Evolutionary conservation across 2,888 invertebrate species (phyloP).

Genomic region (Oxytorus armatus): DNA sequence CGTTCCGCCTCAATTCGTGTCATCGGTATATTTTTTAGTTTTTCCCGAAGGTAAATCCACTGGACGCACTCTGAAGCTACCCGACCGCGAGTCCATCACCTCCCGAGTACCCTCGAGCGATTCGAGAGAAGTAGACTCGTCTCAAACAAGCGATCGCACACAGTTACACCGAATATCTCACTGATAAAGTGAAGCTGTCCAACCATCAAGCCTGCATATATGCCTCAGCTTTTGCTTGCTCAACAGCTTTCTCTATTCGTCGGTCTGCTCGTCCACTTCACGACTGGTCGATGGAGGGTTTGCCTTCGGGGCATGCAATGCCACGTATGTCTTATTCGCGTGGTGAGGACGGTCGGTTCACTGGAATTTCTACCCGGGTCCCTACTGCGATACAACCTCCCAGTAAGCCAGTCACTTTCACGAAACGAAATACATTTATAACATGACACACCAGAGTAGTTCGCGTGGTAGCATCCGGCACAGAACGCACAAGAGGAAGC

Average conservation of each 20-base stretch:
- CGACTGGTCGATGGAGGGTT: conserved; percentile 35
- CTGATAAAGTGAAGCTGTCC: conserved; percentile 38
- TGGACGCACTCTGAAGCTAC: conserved; percentile 58
- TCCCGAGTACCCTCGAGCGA: conserved; percentile 46
- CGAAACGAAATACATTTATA: conserved; percentile 23
- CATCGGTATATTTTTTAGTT: not conserved
- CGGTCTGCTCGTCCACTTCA: conserved; percentile 21
- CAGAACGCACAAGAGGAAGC: conserved; percentile 18
- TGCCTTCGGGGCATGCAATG: conserved; percentile 32
- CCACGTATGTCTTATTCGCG: conserved; percentile 1
- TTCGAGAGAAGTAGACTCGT: conserved; percentile 71
- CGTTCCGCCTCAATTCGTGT: not conserved
- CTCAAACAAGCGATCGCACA: conserved; percentile 70
- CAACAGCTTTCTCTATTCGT: conserved; percentile 26
- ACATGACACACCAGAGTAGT: conserved; percentile 13
- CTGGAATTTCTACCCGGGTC: not conserved
- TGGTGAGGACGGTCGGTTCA: conserved; percentile 12
- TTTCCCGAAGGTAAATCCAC: conserved; percentile 27
- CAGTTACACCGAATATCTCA: conserved; percentile 12
- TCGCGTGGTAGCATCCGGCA: conserved; percentile 11
- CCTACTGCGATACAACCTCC: not conserved
- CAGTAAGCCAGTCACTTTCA: conserved; percentile 22
- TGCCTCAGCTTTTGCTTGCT: conserved; percentile 41
- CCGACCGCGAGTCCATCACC: conserved; percentile 52
- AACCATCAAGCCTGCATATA: conserved; percentile 22